Evolutionary conservation across 2,797 vertebrate genomes (phyloP), one percentile per base, ranked within the genome.

Genomic region (Hapalemur alaotrensis): DNA sequence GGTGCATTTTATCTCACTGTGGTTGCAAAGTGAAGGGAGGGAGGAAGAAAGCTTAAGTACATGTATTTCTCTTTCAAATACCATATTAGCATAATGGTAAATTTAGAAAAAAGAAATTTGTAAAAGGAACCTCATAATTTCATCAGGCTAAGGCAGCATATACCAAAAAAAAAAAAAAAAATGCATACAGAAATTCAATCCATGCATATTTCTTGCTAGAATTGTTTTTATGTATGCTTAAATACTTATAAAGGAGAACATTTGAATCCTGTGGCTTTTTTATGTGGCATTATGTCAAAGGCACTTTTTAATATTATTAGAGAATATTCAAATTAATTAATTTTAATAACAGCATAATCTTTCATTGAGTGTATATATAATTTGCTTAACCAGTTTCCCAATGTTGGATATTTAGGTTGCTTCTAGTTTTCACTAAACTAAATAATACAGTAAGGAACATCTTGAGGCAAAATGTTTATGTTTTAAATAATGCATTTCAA

Each of bases 371-470:
- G 13, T 43, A 7, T n/a, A 10, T 25, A 3, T 63, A 50, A 73
- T 69, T 48, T 95, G 25, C 5, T 81, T 79, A 65, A 23, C 4
- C 7, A 18, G 72, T 91, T 89, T 12, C 13, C 20, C 1, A 14
- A 7, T 48, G 12, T 59, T 84, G n/a, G 72, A 15, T 65, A 82
- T 20, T 85, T 80, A 69, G 35, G 11, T 81, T 43, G 8, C 14
- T 89, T 75, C 41, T 54, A 57, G n/a, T 22, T 94, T 92, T 93
- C 69, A 81, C 38, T 48, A 43, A 88, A 93, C 30, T 96, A 96
- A 84, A 80, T 65, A 80, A 70, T 63, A 48, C 65, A 83, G 41
- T 67, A 61, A 91, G 30, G 82, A 43, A 93, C 79, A 93, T 76
- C 52, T 83, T 46, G 54, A 75, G 4, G 41, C 38, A 95, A 63